Conservation (phyloP, 2,888 invertebrate species). For the Disparrhopalites patrizii region DNA sequence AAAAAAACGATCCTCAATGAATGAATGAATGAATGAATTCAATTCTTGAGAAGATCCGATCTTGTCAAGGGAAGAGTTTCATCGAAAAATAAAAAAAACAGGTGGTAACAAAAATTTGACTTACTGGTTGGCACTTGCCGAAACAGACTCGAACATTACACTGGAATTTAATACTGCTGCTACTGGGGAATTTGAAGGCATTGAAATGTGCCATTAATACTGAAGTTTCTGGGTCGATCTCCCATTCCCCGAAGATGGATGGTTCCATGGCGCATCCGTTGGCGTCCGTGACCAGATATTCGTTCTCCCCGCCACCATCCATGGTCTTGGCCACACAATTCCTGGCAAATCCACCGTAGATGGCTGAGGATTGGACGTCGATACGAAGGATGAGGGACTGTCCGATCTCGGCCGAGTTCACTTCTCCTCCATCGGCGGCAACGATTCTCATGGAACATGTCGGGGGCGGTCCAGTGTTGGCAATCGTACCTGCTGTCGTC, state of each 20-base stretch:
- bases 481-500: conserved; percentile 90
- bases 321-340: conserved; percentile 90
- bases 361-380: conserved; percentile 75
- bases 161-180: conserved; percentile 90
- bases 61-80: neutral
- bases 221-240: conserved; percentile 78
- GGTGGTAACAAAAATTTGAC: conserved; percentile 49
- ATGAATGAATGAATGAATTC: conserved; percentile 4
- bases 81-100: neutral
- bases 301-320: conserved; percentile 74
- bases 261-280: conserved; percentile 91
- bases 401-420: conserved; percentile 86
- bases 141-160: conserved; percentile 93
- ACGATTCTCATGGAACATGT: conserved; percentile 89
- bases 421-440: conserved; percentile 78
- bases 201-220: conserved; percentile 83
- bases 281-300: conserved; percentile 87
- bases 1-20: neutral
- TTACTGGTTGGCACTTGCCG: conserved; percentile 88
- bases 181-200: conserved; percentile 91
- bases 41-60: neutral
- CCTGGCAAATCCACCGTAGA: conserved; percentile 89
- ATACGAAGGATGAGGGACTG: conserved; percentile 82
- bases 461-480: conserved; percentile 90
- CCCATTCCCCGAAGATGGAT: conserved; percentile 90